These are phyloP conservation scores for Cyprinella venusta DNA, from an alignment of 2,797 vertebrate genomes.

Conservation along the genomic window DNA sequence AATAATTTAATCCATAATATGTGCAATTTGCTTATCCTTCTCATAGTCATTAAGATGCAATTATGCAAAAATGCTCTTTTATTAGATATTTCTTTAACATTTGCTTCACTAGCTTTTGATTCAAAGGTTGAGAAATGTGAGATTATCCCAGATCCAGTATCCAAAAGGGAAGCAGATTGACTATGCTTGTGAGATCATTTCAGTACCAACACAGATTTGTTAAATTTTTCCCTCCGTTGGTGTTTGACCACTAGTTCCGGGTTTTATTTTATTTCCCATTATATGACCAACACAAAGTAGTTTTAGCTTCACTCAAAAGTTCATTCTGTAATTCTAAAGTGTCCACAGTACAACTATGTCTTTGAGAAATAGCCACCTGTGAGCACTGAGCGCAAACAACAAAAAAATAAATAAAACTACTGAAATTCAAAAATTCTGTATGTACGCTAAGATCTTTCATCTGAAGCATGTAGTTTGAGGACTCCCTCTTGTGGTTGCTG, in stretches of 20 bases:
- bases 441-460: not conserved
- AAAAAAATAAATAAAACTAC: not conserved
- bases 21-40: not conserved
- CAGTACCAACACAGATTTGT: slow-evolving; percentile 15
- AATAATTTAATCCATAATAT: slow-evolving; percentile 4
- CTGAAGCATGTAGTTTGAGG: slow-evolving; percentile 8
- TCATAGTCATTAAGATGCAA: not conserved
- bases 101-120: slow-evolving; percentile 48
- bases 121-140: slow-evolving; percentile 54
- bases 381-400: slow-evolving; percentile 2
- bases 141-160: slow-evolving; percentile 35
- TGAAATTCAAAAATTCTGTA: not conserved
- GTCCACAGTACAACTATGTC: slow-evolving; percentile 6
- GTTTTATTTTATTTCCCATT: slow-evolving; percentile 17
- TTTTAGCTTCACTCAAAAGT: slow-evolving; percentile 11
- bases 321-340: not conserved
- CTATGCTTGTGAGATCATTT: not conserved
- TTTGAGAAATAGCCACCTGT: not conserved
- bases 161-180: slow-evolving; percentile 9
- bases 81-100: slow-evolving; percentile 48
- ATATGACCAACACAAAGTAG: slow-evolving; percentile 1
- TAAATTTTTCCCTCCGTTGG: not conserved
- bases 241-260: slow-evolving; percentile 1
- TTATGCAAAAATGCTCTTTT: slow-evolving; percentile 22
- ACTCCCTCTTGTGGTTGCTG: slow-evolving; percentile 26